Base-by-base conservation (phyloP, 2,888 invertebrate genomes). In the Meliscaeva auricollis region DNA sequence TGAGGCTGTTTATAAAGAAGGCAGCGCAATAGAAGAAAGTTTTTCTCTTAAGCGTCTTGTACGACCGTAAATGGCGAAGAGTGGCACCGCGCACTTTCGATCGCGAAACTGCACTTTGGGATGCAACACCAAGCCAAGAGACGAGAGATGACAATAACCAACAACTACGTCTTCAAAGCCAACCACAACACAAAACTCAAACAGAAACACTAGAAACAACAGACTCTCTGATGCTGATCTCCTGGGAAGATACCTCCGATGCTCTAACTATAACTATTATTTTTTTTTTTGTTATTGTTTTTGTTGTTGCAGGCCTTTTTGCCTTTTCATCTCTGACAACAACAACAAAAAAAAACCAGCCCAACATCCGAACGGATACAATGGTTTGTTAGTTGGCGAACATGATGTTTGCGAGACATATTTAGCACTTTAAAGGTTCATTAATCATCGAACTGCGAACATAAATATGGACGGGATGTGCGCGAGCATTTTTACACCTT, bases 381-480 rank as follows among this genome's bases (percentile, higher is more conserved):
- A 85, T 81, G 76, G 81, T 81, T 77, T 85, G 81, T 81, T 77
- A 75, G 85, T 81, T 81, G 56, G 50, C 62, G 68, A 85, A 85
- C 85, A 85, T 85, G 81, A 81, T 85, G 85, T 85, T 85, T 85
- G 81, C 60, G 76, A 69, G 85, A 85, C 85, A 81, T 85, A 85
- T 85, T 85, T 85, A 81, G 85, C 85, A 85, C 85, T 85, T 81
- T 72, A 85, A 81, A 85, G 81, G 85, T 81, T 85, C 85, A 85
- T 85, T 85, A 85, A 85, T 85, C 85, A 85, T 85, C 85, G 77
- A 76, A 69, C 73, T 76, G 62, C 81, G 73, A 81, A 77, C 84
- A 79, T 84, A 84, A 79, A 73, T 84, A 80, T 75, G 80, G 80
- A 84, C 74, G 80, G 84, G 84, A 84, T 84, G 80, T 84, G 84